Base-by-base conservation (phyloP, 2,888 invertebrate species). In the Gymnoscelis rufifasciata region DNA sequence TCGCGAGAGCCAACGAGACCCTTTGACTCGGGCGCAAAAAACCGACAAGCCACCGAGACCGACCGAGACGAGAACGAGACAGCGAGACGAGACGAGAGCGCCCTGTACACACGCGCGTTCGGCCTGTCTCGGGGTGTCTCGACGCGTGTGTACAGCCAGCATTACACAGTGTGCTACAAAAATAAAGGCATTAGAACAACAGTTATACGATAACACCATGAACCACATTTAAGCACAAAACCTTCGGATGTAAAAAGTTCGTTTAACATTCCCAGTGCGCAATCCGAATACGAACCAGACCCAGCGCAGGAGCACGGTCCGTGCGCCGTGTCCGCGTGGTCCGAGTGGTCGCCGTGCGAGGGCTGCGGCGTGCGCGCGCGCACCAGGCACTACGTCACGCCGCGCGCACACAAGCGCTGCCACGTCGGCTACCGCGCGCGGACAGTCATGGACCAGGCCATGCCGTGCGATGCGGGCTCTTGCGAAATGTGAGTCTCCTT, bases 281-380 rank as follows among this genome's bases (percentile, higher is more conserved):
- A 65, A 52, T 86, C 78, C 47, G 90, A 78, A 52, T 87, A 75
- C 64, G 88, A 89, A 64, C 80, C 79, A n/a, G 87, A 88, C 2
- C 87, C 79, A 31, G 89, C 74, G 14, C 82, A 55, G 55, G 54
- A 71, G 7, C 56, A 68, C 8, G 78, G 80, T n/a, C 88, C 71
- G 51, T 95, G 95, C 66, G 93, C 92, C 0, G 82, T 95, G 42
- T 92, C 93, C 0, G 83, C 90, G 11, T 96, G 95, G 95, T 90
- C 92, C 1, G 90, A 89, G 26, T 96, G 95, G 95, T 93, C 94
- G 0, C 90, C 92, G 15, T 96, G 96, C 72, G 78, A 72, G 50
- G 93, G 93, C 3, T 92, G 91, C 26, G 91, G 95, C 0, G 90
- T 90, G n/a, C 91, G 93, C 51, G 92, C 92, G 0, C 90, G 95